Conservation (phyloP, 2,888 invertebrate species). For the Celastrina argiolus region DNA sequence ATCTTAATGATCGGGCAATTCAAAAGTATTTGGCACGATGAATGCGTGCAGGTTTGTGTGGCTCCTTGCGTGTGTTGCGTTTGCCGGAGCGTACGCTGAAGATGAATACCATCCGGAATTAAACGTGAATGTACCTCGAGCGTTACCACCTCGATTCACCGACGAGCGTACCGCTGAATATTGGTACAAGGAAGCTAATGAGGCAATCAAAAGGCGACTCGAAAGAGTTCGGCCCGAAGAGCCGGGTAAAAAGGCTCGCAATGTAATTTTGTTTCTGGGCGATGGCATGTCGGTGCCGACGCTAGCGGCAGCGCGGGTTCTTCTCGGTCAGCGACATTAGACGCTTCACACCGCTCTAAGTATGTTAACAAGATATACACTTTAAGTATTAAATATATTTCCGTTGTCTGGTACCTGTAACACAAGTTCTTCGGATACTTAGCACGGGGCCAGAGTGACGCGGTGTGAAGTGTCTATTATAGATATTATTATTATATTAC, state of each 20-base stretch:
- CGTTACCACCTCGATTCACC: neutral
- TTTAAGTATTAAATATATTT: too few relatives aligned
- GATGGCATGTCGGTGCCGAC: constrained; percentile 18
- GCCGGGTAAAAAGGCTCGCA: neutral
- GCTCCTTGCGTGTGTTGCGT: neutral
- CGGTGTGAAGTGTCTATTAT: too few relatives aligned
- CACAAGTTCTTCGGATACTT: too few relatives aligned
- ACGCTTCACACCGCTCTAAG: too few relatives aligned
- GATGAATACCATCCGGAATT: constrained; percentile 16
- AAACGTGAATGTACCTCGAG: neutral
- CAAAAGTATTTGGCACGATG: neutral
- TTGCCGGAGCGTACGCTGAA: neutral
- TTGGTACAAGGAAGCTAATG: constrained; percentile 5
- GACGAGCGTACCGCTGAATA: constrained; percentile 8
- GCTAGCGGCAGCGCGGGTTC: constrained; percentile 1
- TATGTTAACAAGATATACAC: too few relatives aligned
- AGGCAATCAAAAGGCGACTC: constrained; percentile 1
- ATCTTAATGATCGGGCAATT: too few relatives aligned
- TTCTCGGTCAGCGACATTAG: constrained; percentile 26
- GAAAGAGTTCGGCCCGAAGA: neutral
- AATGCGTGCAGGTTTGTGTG: neutral
- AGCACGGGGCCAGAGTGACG: too few relatives aligned
- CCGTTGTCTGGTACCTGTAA: too few relatives aligned
- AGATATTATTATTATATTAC: too few relatives aligned
- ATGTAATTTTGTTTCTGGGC: neutral